Evolutionary conservation across 2,797 vertebrate genomes (phyloP).

Genomic region (Hemitrygon akajei): DNA sequence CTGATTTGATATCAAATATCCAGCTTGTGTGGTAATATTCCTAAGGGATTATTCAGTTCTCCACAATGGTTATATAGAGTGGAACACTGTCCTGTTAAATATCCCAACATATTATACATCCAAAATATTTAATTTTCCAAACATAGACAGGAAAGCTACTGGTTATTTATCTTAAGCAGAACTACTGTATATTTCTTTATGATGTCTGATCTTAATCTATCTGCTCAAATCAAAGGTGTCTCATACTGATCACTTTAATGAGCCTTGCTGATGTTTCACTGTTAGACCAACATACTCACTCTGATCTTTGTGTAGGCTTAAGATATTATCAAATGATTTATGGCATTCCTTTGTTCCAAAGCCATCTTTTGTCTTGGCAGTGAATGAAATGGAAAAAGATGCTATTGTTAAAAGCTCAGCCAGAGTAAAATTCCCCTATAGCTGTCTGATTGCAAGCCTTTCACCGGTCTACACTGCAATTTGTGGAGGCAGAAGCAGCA

Average conservation of each 20-base stretch:
- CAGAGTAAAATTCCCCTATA: background rate
- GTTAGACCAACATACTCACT: background rate
- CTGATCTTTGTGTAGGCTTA: background rate
- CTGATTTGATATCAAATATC: background rate
- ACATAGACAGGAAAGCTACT: background rate
- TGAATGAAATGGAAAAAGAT: background rate
- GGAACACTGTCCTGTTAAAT: background rate
- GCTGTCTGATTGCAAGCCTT: background rate
- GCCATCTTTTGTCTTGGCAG: background rate
- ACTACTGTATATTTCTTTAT: background rate
- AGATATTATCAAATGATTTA: constrained; percentile 13
- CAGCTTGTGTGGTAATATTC: background rate
- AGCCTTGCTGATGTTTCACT: background rate
- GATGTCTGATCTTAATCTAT: background rate
- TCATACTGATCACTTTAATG: constrained; percentile 17
- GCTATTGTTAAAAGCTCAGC: background rate
- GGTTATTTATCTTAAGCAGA: background rate
- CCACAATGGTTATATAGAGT: background rate
- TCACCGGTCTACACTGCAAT: background rate
- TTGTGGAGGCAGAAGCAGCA: no score
- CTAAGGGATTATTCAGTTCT: no score
- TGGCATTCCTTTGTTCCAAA: background rate
- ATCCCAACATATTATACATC: background rate
- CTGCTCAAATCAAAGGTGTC: constrained; percentile 20
- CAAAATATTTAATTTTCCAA: background rate